Percentiles rank a stretch among this genome's conserved stretches.
Conservation (phyloP, 2,888 invertebrate genomes). For the Plagodis pulveraria region DNA sequence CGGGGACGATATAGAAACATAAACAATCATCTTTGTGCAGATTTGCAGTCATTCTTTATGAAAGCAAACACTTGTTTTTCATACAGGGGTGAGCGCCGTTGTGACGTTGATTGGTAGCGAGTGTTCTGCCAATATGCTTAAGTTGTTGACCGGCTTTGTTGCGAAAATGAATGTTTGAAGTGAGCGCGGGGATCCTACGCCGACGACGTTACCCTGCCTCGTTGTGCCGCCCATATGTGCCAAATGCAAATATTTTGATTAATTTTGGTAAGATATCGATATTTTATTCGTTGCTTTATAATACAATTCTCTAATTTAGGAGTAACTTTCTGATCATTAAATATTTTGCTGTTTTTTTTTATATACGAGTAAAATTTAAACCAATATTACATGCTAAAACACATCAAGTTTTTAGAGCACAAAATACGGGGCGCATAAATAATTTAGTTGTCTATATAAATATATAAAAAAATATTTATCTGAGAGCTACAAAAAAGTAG, state of each 20-base stretch:
- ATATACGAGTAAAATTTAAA: too few relatives aligned
- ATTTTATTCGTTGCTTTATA: too few relatives aligned
- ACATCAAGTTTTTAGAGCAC: too few relatives aligned
- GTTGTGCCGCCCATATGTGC: slow-evolving; percentile 44
- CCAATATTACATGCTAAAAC: too few relatives aligned
- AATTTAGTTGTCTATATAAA: too few relatives aligned
- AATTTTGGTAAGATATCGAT: too few relatives aligned
- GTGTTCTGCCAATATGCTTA: slow-evolving; percentile 81
- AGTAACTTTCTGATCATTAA: too few relatives aligned
- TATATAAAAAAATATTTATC: too few relatives aligned
- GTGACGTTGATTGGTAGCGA: slow-evolving; percentile 79
- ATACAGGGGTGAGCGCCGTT: slow-evolving; percentile 58
- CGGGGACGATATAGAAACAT: slow-evolving; percentile 75
- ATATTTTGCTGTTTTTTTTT: too few relatives aligned
- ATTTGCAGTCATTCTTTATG: slow-evolving; percentile 82
- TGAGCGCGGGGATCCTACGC: slow-evolving; percentile 38
- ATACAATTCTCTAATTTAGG: too few relatives aligned
- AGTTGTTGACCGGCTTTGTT: slow-evolving; percentile 76
- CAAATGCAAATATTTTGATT: slow-evolving; percentile 25
- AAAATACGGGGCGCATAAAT: too few relatives aligned
- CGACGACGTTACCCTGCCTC: neutral
- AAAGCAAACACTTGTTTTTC: slow-evolving; percentile 80
- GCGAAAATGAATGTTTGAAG: slow-evolving; percentile 74
- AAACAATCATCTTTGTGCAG: slow-evolving; percentile 81
- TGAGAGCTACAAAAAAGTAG: too few relatives aligned